Evolutionary conservation across 2,113 vertebrate species (phyloP), one percentile per base, ranked within the genome.

Genomic region (Embiotoca jacksoni): DNA sequence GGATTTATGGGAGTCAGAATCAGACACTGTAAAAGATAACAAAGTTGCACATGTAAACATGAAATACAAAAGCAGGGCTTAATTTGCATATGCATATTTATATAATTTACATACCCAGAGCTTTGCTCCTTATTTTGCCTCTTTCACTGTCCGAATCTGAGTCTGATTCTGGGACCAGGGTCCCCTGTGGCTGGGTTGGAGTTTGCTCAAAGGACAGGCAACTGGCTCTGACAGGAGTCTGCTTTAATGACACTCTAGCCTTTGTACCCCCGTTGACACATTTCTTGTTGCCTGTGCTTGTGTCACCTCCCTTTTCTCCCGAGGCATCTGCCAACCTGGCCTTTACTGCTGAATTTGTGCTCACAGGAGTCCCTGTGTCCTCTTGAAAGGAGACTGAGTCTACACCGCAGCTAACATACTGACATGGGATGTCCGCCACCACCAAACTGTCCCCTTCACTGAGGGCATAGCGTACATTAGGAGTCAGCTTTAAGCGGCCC

Each of bases 361-460:
- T 79, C 64, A 56, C 58, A 37, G 70, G 57, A 30, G 57, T 66
- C 61, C 9, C 64, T 0, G 2, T 6, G 3, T 72, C 49, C 41
- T 23, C 61, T 59, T 77, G 72, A 52, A 73, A 63, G 41, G 58
- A 39, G 8, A 39, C 47, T n/a, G 59, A 32, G 2, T 80, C 62
- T 57, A 14, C 30, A 15, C 60, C 7, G 11, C 91, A 85, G 41
- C 72, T 75, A 11, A 91, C 86, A 77, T 94, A 98, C 57, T 94
- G 94, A 84, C 97, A 97, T 2, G 95, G 95, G 71, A 98, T 92
- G 59, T 98, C 96, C 0, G 96, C 96, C 75, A 98, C 84, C 71
- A 95, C 81, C 83, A 98, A 81, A 44, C 90, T 66, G 47, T 98
- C 96, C 14, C 92, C 90, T 49, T 96, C 92, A 23, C 84, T 89